Evolutionary conservation across 2,113 vertebrate species (phyloP), one percentile per base, ranked within the genome.

Genomic region (Ailuropoda melanoleuca): DNA sequence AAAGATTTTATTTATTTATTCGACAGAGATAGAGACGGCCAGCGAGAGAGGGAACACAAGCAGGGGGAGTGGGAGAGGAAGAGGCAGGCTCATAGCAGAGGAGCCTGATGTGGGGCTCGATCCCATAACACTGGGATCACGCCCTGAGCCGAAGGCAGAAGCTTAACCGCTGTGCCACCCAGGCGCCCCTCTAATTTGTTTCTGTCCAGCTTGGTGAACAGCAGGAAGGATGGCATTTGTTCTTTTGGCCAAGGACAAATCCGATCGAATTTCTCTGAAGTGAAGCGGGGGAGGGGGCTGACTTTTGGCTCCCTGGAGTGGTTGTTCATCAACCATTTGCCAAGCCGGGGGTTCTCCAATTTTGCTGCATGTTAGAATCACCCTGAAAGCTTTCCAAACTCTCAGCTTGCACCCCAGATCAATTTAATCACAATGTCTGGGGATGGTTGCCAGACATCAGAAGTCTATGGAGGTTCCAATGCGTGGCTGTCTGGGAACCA

Each of bases 171-270:
- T n/a, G n/a, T n/a, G n/a, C n/a, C n/a, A n/a, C n/a, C n/a, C n/a
- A n/a, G n/a, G n/a, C n/a, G n/a, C n/a, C n/a, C n/a, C n/a, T 94
- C 78, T 56, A 46, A 82, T 74, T 64, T 84, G 92, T 72, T 97
- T 97, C 66, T 81, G 34, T 92, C 83, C 8, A 14, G 83, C 17
- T 29, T 34, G 18, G 83, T 48, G 21, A 70, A 46, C 39, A 43
- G 75, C 5, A 5, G 77, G 83, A 74, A 93, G 34, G 83, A 80
- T 14, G 55, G 19, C n/a, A 48, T 24, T 70, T 87, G 48, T 83
- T 94, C 26, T 58, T 55, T 68, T 82, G 90, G 95, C 88, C 84
- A 70, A 96, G 43, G 48, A 84, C 83, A 92, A 86, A 89, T 95
- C 93, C 19, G 34, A 70, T 86, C 87, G 68, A 60, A 84, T 78